Evolutionary conservation across 2,113 vertebrate genomes (phyloP), one percentile per base, ranked within the genome.

Genomic region (Pionites leucogaster): DNA sequence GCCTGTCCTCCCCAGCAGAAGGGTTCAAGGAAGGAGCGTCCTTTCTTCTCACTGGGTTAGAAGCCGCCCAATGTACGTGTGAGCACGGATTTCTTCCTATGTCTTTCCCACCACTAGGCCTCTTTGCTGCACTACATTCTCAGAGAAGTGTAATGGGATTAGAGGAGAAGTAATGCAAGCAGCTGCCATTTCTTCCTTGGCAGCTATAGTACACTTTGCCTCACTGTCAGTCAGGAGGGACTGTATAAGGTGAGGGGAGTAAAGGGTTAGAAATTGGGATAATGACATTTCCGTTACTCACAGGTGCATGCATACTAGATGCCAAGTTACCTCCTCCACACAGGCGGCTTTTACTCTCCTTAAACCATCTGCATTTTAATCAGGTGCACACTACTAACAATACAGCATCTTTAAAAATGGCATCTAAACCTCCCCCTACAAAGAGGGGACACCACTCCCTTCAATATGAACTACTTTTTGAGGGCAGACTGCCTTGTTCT

Each of bases 231-330:
- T 70, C 70, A 89, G 10, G 3, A 82, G 20, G 62, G 17, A 84
- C 4, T 1, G 1, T 6, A 17, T 1, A 63, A n/a, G 55, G 25
- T 1, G 3, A 67, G 19, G 24, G 31, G 72, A 68, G 16, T 3
- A 63, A 83, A 62, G 25, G n/a, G 27, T 74, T 63, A 94, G 62
- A 81, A 86, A 78, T 1, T 10, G 19, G n/a, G 10, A 65, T 82
- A 44, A 85, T 35, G 41, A 7, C 47, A 68, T 60, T 91, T 75
- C 35, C 41, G 35, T 31, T 70, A 6, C 14, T 42, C 63, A 71
- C 31, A 92, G 46, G 17, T 86, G 42, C 8, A 19, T 18, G 17
- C 79, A 65, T 59, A 6, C 41, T 63, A 52, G 22, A 31, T 67
- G 68, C 41, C 85, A 83, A 63, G 63, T 35, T 89, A 78, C 16